Base-by-base conservation (phyloP, 2,113 vertebrate species). In the Phasianus colchicus region DNA sequence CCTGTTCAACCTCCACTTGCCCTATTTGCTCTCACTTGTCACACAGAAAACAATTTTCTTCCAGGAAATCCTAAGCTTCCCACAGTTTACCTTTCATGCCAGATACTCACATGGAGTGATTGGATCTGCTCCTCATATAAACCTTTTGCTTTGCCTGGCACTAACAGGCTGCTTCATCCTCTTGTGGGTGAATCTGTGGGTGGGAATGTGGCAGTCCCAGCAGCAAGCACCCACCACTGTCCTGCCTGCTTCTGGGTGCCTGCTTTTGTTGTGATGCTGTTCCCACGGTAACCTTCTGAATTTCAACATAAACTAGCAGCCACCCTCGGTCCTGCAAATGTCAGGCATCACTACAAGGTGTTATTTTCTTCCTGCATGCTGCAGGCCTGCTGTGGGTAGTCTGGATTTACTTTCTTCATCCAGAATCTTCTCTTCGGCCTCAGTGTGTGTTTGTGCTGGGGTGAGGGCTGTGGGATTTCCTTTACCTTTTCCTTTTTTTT, bases 181-280 rank as follows among this genome's bases (percentile, higher is more conserved):
- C 13, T 29, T 0, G 0, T 27, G 76, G 66, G 20, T 73, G 60
- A 65, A 38, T 29, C 13, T 38, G 7, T 1, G 63, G 60, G 6
- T 42, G 45, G 0, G 2, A 24, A 12, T 52, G 24, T 4, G 11
- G 2, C 21, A 16, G 43, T 32, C 72, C 7, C 29, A 61, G 47
- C 8, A 3, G 38, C 1, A 2, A 55, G 36, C 10, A 2, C 10
- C 38, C 38, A 21, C 10, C 3, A 3, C 72, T 45, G 54, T 34
- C 5, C 55, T 42, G 80, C 38, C 48, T 30, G n/a, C 45, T 42
- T 63, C 36, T 2, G 6, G 21, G 36, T 16, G 6, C 29, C 32
- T 3, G 1, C 9, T 5, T 65, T 29, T 8, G n/a, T 13, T 10
- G 0, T 55, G 45, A 9, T 1, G 5, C 67, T 2, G 0, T 13